Conservation (phyloP, 2,888 invertebrate genomes). For the Polia nebulosa region DNA sequence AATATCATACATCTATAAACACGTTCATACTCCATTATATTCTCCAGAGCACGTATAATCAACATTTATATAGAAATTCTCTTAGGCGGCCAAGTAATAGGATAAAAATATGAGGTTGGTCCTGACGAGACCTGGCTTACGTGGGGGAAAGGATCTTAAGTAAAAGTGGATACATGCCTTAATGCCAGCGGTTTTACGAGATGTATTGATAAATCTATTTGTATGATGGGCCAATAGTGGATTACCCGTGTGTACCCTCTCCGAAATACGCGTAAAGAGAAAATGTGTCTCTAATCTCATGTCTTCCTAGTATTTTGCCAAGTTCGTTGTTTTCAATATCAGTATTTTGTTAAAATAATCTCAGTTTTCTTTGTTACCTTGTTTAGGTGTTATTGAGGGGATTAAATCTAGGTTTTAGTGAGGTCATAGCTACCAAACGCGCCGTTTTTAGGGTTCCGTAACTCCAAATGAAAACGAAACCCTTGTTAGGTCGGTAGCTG, state of each 20-base stretch:
- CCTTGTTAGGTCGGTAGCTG: too few relatives aligned
- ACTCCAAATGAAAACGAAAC: too few relatives aligned
- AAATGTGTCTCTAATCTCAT: conserved; percentile 33
- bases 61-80: conserved; percentile 34
- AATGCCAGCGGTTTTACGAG: conserved; percentile 32
- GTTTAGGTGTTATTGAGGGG: conserved; percentile 19
- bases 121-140: conserved; percentile 37
- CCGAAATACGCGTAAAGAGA: conserved; percentile 20
- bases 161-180: conserved; percentile 31
- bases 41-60: conserved; percentile 17
- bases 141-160: conserved; percentile 16
- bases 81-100: conserved; percentile 36
- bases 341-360: conserved; percentile 39
- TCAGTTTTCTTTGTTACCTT: conserved; percentile 5
- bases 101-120: conserved; percentile 29
- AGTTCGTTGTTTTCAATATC: conserved; percentile 39
- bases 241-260: conserved; percentile 39
- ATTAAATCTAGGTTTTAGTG: conserved; percentile 3
- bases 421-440: too few relatives aligned
- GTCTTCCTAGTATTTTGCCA: neutral
- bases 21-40: conserved; percentile 2
- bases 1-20: conserved; percentile 7
- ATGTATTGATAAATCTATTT: conserved; percentile 36
- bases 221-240: conserved; percentile 31
- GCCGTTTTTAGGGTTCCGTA: too few relatives aligned